phyloP scores from a whole-genome alignment of 2,797 vertebrate genomes.

The Tokudaia muenninki region DNA sequence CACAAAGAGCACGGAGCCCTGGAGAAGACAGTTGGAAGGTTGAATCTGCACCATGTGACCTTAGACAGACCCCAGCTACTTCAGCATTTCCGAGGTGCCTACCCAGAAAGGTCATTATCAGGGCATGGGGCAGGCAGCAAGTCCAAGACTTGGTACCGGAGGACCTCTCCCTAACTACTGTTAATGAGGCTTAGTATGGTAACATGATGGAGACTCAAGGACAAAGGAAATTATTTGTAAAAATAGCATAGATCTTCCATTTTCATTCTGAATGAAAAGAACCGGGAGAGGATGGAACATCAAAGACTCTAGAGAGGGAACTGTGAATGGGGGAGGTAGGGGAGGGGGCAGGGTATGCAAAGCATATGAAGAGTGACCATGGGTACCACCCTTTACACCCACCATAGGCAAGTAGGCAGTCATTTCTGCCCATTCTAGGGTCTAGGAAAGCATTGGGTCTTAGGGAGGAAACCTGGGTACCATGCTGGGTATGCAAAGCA shows the following conservation, averaged over 20 bases:
- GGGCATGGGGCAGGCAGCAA: not conserved
- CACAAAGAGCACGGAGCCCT: not conserved
- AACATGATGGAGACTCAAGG: not conserved
- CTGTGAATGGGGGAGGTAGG: not conserved
- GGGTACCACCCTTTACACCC: not conserved
- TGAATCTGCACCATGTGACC: not conserved
- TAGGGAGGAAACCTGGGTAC: not conserved
- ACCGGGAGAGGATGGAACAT: not conserved
- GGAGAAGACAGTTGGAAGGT: not conserved
- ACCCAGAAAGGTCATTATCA: not conserved
- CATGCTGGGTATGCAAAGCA: not conserved
- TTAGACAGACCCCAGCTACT: not conserved
- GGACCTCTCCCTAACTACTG: not conserved
- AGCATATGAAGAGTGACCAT: not conserved
- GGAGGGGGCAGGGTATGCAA: not conserved
- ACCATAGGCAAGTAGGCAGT: not conserved
- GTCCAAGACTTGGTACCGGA: not conserved
- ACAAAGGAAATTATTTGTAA: not conserved
- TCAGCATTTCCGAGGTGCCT: not conserved
- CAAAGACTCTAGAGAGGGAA: not conserved
- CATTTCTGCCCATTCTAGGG: not conserved
- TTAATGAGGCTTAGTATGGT: not conserved
- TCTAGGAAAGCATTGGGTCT: not conserved
- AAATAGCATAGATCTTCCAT: not conserved
- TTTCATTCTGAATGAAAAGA: slow-evolving; percentile 41